Evolutionary conservation across 2,888 invertebrate species (phyloP), one percentile per base, ranked within the genome.

Genomic region (Brassicogethes aeneus): DNA sequence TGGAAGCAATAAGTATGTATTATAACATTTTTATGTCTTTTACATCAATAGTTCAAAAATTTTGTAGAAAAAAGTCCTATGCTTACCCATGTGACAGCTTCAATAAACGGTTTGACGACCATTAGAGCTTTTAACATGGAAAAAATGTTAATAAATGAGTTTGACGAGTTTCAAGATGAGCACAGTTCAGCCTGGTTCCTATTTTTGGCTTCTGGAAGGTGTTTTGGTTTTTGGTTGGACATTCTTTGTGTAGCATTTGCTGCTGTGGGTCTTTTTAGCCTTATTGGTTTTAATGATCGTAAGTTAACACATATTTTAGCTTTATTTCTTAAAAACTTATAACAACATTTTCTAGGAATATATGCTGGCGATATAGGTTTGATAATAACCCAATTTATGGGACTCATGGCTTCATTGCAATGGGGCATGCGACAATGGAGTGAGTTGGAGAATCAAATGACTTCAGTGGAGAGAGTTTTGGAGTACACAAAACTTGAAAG

Each of bases 371-470:
- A 81, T 55, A 82, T 88, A 2, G 88, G 88, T 17, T 63, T 88
- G 38, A 85, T 87, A 10, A 84, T 88, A 42, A 87, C 87, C 0
- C 85, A 88, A 60, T 83, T 84, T 17, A 79, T 82, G 1, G 53
- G 53, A 14, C 72, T 88, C 41, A 85, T 85, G 0, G 85, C 85
- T 7, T 67, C 72, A 61, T 51, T 78, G 50, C 77, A 77, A 59
- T 78, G 77, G 76, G 75, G 74, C 3, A 72, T 79, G 50, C 73
- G 94, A 2, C 93, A 94, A 65, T 90, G 91, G 55, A 90, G 93
- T 0, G 94, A 94, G 65, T 64, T 67, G 13, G 68, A 68, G 62
- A 90, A 87, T 15, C 69, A 87, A 40, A 60, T 62, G 62, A 60
- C 59, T 2, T 62, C 61, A 3, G 59, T 58, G n/a, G 56, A 56